phyloP scores from a whole-genome alignment of 2,888 invertebrate genomes.

The Eulithis testata region DNA sequence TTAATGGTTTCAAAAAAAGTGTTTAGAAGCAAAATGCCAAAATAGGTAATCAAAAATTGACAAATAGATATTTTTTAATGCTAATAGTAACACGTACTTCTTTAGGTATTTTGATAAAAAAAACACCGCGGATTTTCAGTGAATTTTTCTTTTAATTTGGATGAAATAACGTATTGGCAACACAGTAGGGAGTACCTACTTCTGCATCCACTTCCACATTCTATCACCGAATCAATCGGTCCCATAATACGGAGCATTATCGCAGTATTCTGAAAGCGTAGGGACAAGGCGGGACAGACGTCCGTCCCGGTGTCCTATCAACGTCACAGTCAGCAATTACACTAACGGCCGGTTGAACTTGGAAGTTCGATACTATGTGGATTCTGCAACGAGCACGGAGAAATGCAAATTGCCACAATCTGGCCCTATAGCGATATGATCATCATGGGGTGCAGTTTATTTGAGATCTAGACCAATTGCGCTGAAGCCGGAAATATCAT shows the following conservation, averaged over 20 bases:
- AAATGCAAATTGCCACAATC: neutral
- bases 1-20: too few species aligned
- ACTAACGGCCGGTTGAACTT: constrained; percentile 64
- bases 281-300: constrained; percentile 55
- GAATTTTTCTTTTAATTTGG: too few species aligned
- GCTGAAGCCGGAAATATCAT: too few species aligned
- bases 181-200: constrained; percentile 26
- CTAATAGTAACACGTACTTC: too few species aligned
- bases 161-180: constrained; percentile 9
- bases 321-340: constrained; percentile 71
- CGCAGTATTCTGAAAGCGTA: constrained; percentile 63
- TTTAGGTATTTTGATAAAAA: too few species aligned
- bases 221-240: constrained; percentile 58
- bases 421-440: neutral
- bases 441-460: too few species aligned
- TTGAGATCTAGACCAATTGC: too few species aligned
- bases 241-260: constrained; percentile 57
- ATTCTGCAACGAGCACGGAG: constrained; percentile 19
- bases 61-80: too few species aligned
- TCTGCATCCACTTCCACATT: constrained; percentile 47
- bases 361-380: constrained; percentile 43
- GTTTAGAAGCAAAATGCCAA: too few species aligned
- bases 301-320: constrained; percentile 59
- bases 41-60: too few species aligned
- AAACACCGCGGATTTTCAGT: too few species aligned